Evolutionary conservation across 1,140 invertebrate species (phyloP).

Genomic region (Trissolcus basalis): DNA sequence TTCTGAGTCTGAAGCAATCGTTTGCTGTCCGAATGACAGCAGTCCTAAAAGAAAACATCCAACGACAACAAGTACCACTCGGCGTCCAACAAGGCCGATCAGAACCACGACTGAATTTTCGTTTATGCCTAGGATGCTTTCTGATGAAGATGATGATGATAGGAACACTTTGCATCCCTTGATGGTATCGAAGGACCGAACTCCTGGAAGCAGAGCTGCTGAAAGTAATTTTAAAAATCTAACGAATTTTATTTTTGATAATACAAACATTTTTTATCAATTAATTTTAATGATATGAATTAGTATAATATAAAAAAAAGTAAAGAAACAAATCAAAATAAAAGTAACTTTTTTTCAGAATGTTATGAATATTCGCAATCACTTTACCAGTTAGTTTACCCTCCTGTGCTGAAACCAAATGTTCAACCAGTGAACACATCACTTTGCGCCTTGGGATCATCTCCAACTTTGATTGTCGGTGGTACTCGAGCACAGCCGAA

Average conservation of each 20-base stretch:
- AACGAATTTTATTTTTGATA: conserved; percentile 1
- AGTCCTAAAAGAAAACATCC: background rate
- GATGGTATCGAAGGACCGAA: background rate
- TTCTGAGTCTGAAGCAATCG: conserved; percentile 42
- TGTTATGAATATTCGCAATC: conserved; percentile 65
- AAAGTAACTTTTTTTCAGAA: conserved; percentile 59
- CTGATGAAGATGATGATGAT: too few relatives aligned
- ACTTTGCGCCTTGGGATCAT: conserved; percentile 58
- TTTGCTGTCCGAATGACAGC: conserved; percentile 64
- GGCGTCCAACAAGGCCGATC: background rate
- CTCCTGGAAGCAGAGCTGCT: conserved; percentile 12
- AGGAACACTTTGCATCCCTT: background rate
- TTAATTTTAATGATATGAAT: too few relatives aligned
- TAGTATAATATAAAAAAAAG: too few relatives aligned
- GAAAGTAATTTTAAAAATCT: conserved; percentile 25
- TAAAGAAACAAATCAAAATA: conserved; percentile 6
- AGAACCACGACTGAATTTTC: too few relatives aligned
- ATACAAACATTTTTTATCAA: background rate
- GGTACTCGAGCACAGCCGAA: conserved; percentile 66
- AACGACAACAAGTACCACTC: background rate
- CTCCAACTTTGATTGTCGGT: conserved; percentile 69
- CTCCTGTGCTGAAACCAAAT: conserved; percentile 47
- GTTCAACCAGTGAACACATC: conserved; percentile 60
- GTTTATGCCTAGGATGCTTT: too few relatives aligned
- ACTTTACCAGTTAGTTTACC: conserved; percentile 53